Evolutionary conservation across 2,888 invertebrate species (phyloP), one percentile per base, ranked within the genome.

Genomic region (Trachelus iudaicus): DNA sequence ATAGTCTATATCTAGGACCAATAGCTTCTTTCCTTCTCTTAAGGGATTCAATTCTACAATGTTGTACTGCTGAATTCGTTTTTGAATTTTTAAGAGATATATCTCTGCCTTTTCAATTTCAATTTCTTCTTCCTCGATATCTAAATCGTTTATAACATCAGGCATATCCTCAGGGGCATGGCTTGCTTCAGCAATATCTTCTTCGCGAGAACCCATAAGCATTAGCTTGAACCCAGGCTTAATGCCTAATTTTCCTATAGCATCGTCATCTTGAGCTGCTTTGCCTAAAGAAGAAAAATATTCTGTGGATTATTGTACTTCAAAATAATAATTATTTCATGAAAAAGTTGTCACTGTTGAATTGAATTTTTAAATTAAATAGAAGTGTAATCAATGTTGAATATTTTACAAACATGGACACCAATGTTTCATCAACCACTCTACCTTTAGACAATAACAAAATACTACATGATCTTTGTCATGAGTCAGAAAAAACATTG

Each of bases 141-240:
- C 98, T 83, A 98, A 94, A 90, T 98, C 98, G 89, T 98, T 98
- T 1, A 98, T 93, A 0, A 98, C 96, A 87, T 97, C 96, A 15
- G 97, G 97, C 23, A 96, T 93, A 78, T 97, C 95, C 75, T 95
- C 95, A 0, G 98, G 98, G 77, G 96, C 95, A 76, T 95, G 94
- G 87, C 95, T 95, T 0, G 96, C 97, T 87, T 96, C 96, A 71
- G 95, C 96, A 87, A 98, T 98, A 77, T 97, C 98, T 86, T 98
- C 96, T 89, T 99, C 99, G 3, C 97, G 93, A 0, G 98, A 98
- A 0, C 99, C 99, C 94, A 99, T 98, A 96, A 99, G 96, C 98
- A 99, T 98, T 15, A 99, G 94, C 92, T 98, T 98, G 83, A 97
- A 96, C 78, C 97, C 97, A 0, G 96, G 95, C 90, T 98, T 98